Conservation (phyloP, 2,797 vertebrate species). For the Gila robusta region DNA sequence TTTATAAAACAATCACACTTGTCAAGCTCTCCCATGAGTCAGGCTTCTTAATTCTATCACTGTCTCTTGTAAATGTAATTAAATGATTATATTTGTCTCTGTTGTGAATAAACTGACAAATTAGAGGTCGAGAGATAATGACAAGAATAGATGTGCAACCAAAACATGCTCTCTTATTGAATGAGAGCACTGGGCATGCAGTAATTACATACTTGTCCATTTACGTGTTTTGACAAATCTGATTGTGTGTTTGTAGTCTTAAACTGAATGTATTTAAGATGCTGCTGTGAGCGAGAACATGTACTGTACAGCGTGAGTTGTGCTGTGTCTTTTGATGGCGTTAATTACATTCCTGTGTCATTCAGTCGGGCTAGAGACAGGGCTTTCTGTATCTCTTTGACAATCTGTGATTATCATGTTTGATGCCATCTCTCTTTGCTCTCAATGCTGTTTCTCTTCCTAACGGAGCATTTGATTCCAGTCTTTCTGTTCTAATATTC, state of each 20-base stretch:
- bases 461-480: conserved; percentile 23
- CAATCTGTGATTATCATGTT: conserved; percentile 41
- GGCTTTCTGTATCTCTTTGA: conserved; percentile 37
- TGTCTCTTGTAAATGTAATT: conserved; percentile 42
- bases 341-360: conserved; percentile 45
- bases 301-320: conserved; percentile 2
- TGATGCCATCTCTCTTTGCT: conserved; percentile 20
- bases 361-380: conserved; percentile 27
- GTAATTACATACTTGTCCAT: conserved; percentile 53
- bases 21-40: conserved; percentile 33
- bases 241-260: conserved; percentile 36
- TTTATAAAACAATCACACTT: conserved; percentile 48
- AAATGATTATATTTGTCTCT: conserved; percentile 32
- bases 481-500: background rate
- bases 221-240: conserved; percentile 42
- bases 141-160: conserved; percentile 37
- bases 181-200: background rate
- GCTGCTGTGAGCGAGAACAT: background rate
- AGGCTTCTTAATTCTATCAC: conserved; percentile 42
- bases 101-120: conserved; percentile 54
- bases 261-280: conserved; percentile 29
- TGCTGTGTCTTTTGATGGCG: conserved; percentile 43
- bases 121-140: conserved; percentile 50
- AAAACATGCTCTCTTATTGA: conserved; percentile 40
- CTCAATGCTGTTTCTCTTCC: conserved; percentile 25